A percentile compares a stretch with the other conserved stretches of the same genome.
Evolutionary conservation across 1,140 invertebrate species (phyloP).

Genomic region (Bombus affinis): DNA sequence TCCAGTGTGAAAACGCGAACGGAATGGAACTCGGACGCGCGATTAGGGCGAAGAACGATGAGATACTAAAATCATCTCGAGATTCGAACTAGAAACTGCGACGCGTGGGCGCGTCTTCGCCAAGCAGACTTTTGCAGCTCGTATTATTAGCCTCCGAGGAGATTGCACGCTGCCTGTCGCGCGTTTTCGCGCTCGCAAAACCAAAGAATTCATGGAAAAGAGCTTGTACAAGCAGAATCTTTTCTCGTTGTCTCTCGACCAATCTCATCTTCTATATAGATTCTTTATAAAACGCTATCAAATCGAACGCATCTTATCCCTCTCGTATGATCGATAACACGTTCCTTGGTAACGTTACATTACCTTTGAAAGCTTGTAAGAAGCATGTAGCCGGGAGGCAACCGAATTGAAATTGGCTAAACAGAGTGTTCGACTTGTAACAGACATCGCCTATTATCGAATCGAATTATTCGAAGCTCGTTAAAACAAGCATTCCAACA

Average conservation of each 20-base stretch:
- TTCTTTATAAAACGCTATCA: background rate
- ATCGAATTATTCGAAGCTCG: too few relatives aligned
- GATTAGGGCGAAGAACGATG: conserved; percentile 58
- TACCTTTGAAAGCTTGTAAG: too few relatives aligned
- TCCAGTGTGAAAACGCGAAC: background rate
- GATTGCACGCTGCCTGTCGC: conserved; percentile 49
- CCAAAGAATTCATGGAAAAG: conserved; percentile 54
- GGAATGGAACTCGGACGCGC: conserved; percentile 5
- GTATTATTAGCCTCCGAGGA: conserved; percentile 73
- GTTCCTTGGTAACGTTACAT: too few relatives aligned
- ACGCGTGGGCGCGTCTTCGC: conserved; percentile 68
- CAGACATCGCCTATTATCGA: too few relatives aligned
- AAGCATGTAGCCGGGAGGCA: too few relatives aligned
- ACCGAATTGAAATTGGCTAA: too few relatives aligned
- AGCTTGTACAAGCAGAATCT: background rate
- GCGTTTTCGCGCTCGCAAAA: conserved; percentile 39
- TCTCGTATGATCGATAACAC: too few relatives aligned
- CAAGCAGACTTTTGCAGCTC: conserved; percentile 54
- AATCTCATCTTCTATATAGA: too few relatives aligned
- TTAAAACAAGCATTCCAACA: too few relatives aligned
- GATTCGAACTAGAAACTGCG: conserved; percentile 63
- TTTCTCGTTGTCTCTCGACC: background rate
- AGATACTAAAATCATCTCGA: conserved; percentile 71
- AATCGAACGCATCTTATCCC: background rate
- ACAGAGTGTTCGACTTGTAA: too few relatives aligned